Evolutionary conservation across 2,888 invertebrate species (phyloP).

Genomic region (Lasioglossum leucozonium): DNA sequence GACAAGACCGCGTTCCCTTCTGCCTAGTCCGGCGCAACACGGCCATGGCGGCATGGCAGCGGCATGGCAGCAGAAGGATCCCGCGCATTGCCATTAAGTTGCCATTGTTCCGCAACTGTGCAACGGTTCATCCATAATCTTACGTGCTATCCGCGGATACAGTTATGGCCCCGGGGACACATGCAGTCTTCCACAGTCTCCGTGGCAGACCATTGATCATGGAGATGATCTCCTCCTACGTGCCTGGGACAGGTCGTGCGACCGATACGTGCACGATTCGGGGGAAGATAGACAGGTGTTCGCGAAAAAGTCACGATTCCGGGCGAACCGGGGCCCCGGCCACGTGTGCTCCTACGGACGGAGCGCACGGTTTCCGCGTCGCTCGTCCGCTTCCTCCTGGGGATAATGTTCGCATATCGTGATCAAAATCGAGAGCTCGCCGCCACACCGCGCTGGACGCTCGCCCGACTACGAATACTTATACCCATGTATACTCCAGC

Average conservation of each 20-base stretch:
- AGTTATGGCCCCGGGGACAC: conserved; percentile 80
- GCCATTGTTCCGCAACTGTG: conserved; percentile 77
- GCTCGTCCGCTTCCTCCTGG: conserved; percentile 41
- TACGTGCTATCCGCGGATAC: conserved; percentile 76
- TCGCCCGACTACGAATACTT: background rate
- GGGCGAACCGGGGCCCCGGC: conserved; percentile 7
- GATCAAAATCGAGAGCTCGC: conserved; percentile 39
- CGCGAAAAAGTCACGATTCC: conserved; percentile 68
- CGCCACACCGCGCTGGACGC: conserved; percentile 1
- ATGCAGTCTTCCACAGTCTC: conserved; percentile 64
- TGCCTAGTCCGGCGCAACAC: background rate
- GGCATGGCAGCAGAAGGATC: conserved; percentile 50
- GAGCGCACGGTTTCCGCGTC: conserved; percentile 56
- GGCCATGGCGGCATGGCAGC: background rate
- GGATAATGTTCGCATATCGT: conserved; percentile 53
- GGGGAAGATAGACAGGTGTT: conserved; percentile 68
- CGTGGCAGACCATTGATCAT: conserved; percentile 75
- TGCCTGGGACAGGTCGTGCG: conserved; percentile 77
- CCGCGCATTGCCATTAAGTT: conserved; percentile 73
- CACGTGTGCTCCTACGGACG: conserved; percentile 40
- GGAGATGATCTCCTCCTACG: conserved; percentile 76
- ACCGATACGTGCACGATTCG: conserved; percentile 76
- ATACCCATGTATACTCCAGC: background rate
- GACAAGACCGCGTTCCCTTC: background rate
- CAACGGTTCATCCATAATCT: conserved; percentile 82